Evolutionary conservation across 2,888 invertebrate genomes (phyloP), one percentile per base, ranked within the genome.

Genomic region (Leucozona laternaria): DNA sequence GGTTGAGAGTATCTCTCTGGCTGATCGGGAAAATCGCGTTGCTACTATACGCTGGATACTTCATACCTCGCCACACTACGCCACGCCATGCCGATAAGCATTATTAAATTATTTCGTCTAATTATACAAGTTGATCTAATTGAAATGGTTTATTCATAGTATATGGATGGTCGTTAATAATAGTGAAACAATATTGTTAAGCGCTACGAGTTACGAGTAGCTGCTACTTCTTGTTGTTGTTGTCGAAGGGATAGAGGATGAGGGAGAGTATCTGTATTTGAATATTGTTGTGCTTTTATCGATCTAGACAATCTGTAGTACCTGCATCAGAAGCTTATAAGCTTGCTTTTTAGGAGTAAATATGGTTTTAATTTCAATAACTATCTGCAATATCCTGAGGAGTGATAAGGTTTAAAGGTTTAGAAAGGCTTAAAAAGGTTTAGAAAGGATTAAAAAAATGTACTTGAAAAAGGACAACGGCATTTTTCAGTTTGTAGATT

Each of bases 91-190:
- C 60, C 81, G 81, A 81, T 82, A 86, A 86, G 78, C 85, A 81
- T 78, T 86, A 86, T 86, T 81, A 78, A 86, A 81, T 86, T 86
- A 86, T 81, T 86, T 81, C 70, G 70, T 81, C 81, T 86, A 86
- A 81, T 86, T 86, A 81, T 86, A 78, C 85, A 78, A 86, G 85
- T 81, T 86, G 73, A 78, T 73, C 81, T 86, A 86, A 86, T 86
- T 86, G 81, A 86, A 86, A 64, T 48, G 81, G 73, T 81, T 77
- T 77, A 85, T 79, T 72, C 66, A 53, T 70, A 53, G 40, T 43
- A 31, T 66, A 55, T 70, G 79, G 78, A 71, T 72, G 58, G 50
- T 58, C 60, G 76, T 50, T 70, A 55, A 71, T 68, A 55, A 53
- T 53, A 50, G 72, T 48, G 43, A 10, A 71, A 71, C 71, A 68